Evolutionary conservation across 2,797 vertebrate genomes (phyloP).

Genomic region (Halcyon badia): DNA sequence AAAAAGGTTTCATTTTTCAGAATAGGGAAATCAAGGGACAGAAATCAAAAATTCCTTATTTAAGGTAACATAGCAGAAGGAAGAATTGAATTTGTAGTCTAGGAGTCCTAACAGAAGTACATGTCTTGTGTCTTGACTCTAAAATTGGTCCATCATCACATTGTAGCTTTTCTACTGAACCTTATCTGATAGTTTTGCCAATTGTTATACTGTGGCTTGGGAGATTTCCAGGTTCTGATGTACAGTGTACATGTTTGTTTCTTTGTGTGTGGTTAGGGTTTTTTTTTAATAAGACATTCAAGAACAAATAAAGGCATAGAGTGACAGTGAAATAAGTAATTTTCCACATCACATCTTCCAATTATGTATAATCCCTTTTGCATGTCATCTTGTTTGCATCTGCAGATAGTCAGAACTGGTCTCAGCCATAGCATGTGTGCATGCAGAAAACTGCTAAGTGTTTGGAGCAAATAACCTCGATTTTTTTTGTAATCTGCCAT

Average conservation of each 20-base stretch:
- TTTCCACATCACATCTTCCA: slow-evolving; percentile 52
- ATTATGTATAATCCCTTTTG: slow-evolving; percentile 7
- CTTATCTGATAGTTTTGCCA: slow-evolving; percentile 39
- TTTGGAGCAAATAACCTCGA: not conserved
- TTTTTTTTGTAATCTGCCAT: not conserved
- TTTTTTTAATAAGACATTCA: not conserved
- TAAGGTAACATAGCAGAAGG: not conserved
- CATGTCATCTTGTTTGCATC: slow-evolving; percentile 7
- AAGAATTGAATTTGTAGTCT: not conserved
- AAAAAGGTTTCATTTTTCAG: not conserved
- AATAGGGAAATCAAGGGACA: not conserved
- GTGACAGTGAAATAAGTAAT: slow-evolving; percentile 31
- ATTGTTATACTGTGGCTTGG: slow-evolving; percentile 11
- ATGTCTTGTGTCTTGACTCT: not conserved
- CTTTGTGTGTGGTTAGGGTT: not conserved
- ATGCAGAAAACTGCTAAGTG: not conserved
- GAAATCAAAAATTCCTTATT: not conserved
- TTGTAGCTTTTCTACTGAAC: slow-evolving; percentile 15
- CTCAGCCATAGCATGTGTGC: not conserved
- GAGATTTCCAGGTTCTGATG: slow-evolving; percentile 25
- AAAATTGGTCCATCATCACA: slow-evolving; percentile 44
- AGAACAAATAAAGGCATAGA: slow-evolving; percentile 28
- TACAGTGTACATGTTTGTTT: slow-evolving; percentile 15
- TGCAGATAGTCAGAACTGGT: not conserved
- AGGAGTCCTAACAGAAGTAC: slow-evolving; percentile 4